phyloP scores from a whole-genome alignment of 2,888 invertebrate species.

The Diarsia mendica region DNA sequence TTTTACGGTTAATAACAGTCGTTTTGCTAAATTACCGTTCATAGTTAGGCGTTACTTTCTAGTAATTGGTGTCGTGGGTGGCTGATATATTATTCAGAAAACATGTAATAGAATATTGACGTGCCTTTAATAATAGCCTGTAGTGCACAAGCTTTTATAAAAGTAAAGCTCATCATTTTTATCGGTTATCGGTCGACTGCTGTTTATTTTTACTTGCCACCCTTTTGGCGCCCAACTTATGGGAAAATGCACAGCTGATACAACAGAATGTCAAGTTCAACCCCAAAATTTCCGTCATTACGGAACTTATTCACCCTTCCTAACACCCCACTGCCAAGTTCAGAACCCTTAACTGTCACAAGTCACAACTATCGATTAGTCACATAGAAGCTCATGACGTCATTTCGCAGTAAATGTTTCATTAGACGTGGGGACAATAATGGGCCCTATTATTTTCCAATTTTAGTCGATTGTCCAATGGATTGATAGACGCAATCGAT shows the following conservation, averaged over 20 bases:
- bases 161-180: background rate
- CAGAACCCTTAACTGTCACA: conserved; percentile 59
- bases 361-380: conserved; percentile 75
- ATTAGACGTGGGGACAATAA: conserved; percentile 75
- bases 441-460: conserved; percentile 81
- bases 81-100: conserved; percentile 4
- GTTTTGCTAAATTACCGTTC: conserved; percentile 29
- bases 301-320: conserved; percentile 28
- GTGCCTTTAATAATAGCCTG: too few species aligned
- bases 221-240: background rate
- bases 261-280: conserved; percentile 37
- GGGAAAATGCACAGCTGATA: conserved; percentile 18
- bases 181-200: background rate
- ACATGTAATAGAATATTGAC: background rate
- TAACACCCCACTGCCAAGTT: conserved; percentile 73
- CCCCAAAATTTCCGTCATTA: conserved; percentile 10
- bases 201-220: background rate
- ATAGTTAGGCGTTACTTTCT: conserved; percentile 24
- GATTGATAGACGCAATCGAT: conserved; percentile 75
- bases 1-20: conserved; percentile 24
- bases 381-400: conserved; percentile 75
- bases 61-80: conserved; percentile 16
- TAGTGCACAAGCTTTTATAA: background rate
- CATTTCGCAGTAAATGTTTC: conserved; percentile 79
- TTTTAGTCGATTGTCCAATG: conserved; percentile 75